Evolutionary conservation across 2,797 vertebrate species (phyloP).

Genomic region (Zalophus californianus): DNA sequence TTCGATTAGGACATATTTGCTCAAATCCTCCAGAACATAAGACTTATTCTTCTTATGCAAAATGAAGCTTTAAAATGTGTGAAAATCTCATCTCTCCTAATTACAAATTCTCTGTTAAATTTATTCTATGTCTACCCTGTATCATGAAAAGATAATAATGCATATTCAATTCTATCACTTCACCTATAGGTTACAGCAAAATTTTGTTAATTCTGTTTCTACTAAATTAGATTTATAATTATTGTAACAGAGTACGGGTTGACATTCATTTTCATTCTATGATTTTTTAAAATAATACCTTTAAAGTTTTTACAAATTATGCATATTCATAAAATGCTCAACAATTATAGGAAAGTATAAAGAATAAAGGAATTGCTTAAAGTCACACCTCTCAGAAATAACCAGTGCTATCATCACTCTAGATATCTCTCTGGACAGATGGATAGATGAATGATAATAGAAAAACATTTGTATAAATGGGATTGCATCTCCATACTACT

Average conservation of each 20-base stretch:
- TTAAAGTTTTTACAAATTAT: slow-evolving; percentile 33
- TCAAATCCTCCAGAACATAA: neutral
- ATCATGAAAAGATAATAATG: slow-evolving; percentile 38
- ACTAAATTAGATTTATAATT: slow-evolving; percentile 46
- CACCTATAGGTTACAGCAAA: neutral
- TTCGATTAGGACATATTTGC: slow-evolving; percentile 44
- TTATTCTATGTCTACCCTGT: slow-evolving; percentile 43
- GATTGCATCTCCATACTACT: neutral
- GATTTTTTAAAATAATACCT: slow-evolving; percentile 17
- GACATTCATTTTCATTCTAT: slow-evolving; percentile 24
- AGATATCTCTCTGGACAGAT: neutral
- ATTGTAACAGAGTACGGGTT: neutral
- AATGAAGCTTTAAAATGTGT: slow-evolving; percentile 60
- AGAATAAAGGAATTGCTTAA: slow-evolving; percentile 55
- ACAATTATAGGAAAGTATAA: slow-evolving; percentile 47
- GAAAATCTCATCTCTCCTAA: slow-evolving; percentile 33
- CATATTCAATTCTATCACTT: slow-evolving; percentile 15
- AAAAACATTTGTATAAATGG: neutral
- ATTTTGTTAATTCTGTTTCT: slow-evolving; percentile 51
- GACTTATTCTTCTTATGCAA: slow-evolving; percentile 42
- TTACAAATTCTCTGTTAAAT: slow-evolving; percentile 60
- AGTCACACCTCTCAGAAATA: neutral
- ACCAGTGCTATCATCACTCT: neutral
- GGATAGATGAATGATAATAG: neutral
- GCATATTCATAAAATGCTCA: slow-evolving; percentile 58